Conservation (phyloP, 2,797 vertebrate species). For the Cossypha polioptera region DNA sequence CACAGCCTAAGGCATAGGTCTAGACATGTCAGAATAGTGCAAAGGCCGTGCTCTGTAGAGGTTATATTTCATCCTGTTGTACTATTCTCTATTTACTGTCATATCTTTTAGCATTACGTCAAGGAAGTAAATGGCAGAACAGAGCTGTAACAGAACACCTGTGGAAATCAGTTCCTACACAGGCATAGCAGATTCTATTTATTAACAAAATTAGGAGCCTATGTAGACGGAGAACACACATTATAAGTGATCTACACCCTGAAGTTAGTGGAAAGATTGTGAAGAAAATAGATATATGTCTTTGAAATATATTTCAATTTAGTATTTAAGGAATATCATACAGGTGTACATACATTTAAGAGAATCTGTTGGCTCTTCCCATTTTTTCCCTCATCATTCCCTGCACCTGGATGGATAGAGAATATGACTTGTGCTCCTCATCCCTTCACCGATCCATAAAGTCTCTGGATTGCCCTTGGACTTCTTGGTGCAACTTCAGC, state of each 20-base stretch:
- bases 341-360: not conserved
- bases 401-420: not conserved
- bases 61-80: not conserved
- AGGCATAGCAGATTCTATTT: not conserved
- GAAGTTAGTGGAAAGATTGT: not conserved
- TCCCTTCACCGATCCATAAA: fast-evolving
- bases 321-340: not conserved
- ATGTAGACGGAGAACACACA: not conserved
- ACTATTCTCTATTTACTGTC: not conserved
- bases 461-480: too few species aligned
- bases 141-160: not conserved
- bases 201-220: not conserved
- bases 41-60: not conserved
- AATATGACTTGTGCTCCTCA: not conserved
- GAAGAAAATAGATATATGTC: not conserved
- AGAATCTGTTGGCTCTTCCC: not conserved
- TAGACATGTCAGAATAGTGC: not conserved
- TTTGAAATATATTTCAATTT: not conserved
- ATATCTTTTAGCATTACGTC: not conserved
- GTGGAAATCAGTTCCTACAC: not conserved
- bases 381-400: not conserved
- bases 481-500: not conserved
- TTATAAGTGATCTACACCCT: not conserved
- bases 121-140: not conserved
- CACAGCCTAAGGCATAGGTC: not conserved